phyloP scores from a whole-genome alignment of 2,888 invertebrate species.

The Hermaeophaga mercurialis region DNA sequence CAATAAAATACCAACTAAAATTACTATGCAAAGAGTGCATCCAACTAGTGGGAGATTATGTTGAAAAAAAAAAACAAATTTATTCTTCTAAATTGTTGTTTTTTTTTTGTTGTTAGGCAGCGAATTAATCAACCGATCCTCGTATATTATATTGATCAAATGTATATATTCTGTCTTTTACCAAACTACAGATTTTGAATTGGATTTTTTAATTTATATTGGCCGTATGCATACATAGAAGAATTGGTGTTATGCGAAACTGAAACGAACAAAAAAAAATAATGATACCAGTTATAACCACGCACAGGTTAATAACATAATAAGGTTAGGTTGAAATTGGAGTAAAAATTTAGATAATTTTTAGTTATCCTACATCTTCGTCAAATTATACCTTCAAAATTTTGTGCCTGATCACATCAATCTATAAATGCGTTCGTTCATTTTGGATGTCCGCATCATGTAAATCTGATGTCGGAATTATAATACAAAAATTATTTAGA shows the following conservation, averaged over 20 bases:
- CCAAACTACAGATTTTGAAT: no score
- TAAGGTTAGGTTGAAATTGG: constrained; percentile 31
- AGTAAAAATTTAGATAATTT: constrained; percentile 26
- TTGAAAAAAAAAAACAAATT: no score
- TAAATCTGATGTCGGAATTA: constrained; percentile 7
- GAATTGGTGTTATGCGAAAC: constrained; percentile 16
- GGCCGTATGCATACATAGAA: constrained; percentile 15
- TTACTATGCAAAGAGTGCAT: no score
- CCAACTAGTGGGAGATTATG: no score
- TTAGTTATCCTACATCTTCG: constrained; percentile 11
- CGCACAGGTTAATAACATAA: constrained; percentile 37
- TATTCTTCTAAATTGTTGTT: no score
- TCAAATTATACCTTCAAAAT: constrained; percentile 23
- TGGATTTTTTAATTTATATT: no score
- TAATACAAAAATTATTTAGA: constrained; percentile 14
- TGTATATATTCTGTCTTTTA: no score
- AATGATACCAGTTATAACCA: constrained; percentile 32
- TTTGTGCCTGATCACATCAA: constrained; percentile 15
- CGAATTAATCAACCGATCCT: no score
- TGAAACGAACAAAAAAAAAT: not conserved
- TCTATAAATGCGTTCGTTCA: constrained; percentile 2
- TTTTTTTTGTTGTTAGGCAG: no score
- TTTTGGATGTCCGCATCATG: not conserved
- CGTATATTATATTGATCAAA: no score
- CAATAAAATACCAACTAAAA: no score